A percentile compares a stretch with the other conserved stretches of the same genome.
Evolutionary conservation across 2,113 vertebrate genomes (phyloP).

Genomic region (Chionomys nivalis): DNA sequence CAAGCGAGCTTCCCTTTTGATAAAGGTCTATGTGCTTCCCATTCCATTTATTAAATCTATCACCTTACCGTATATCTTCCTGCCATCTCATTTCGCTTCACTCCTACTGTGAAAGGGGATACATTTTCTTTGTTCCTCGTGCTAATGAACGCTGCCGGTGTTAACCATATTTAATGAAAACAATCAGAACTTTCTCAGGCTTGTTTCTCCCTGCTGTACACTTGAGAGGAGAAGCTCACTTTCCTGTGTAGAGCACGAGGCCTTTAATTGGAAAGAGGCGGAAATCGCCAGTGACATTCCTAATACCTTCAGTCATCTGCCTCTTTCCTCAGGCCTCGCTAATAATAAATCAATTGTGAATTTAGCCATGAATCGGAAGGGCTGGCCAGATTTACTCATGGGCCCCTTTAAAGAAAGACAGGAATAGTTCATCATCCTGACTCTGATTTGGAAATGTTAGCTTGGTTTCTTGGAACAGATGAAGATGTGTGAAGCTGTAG

Average conservation of each 20-base stretch:
- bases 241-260: conserved; percentile 44
- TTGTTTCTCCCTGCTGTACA: conserved; percentile 73
- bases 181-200: conserved; percentile 76
- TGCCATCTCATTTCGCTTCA: conserved; percentile 32
- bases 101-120: conserved; percentile 31
- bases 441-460: conserved; percentile 56
- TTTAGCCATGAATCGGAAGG: conserved; percentile 55
- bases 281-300: conserved; percentile 73
- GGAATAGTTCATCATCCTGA: not conserved
- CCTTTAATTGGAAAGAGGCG: conserved; percentile 70
- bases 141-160: conserved; percentile 53
- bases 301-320: not conserved
- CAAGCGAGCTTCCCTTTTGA: conserved; percentile 21
- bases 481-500: conserved; percentile 49
- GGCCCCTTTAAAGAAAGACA: conserved; percentile 26
- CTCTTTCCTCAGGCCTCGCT: conserved; percentile 60
- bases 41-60: conserved; percentile 37
- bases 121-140: conserved; percentile 66
- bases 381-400: conserved; percentile 41
- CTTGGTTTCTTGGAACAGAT: conserved; percentile 51
- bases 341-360: conserved; percentile 76
- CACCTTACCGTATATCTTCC: conserved; percentile 2
- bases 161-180: conserved; percentile 77
- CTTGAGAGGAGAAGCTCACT: conserved; percentile 69
- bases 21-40: not conserved